A percentile compares a stretch with the other conserved stretches of the same genome.
Conservation (phyloP, 1,140 invertebrate genomes). For the Venustaconcha ellipsiformis region DNA sequence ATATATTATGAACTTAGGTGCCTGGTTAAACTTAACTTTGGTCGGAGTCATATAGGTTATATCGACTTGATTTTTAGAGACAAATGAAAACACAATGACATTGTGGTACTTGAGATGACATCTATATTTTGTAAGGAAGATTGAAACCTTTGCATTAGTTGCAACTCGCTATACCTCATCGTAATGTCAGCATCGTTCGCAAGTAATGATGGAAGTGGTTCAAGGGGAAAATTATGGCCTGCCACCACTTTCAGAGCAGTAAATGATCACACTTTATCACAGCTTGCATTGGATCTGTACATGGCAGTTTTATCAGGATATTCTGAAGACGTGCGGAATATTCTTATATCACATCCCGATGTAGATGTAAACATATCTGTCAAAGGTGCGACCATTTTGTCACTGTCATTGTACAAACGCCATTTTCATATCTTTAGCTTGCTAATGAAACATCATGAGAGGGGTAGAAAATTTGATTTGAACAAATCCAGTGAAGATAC, state of each 20-base stretch:
- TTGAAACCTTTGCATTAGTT: too few species aligned
- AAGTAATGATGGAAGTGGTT: neutral
- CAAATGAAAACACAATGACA: neutral
- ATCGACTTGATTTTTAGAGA: too few species aligned
- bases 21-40: too few species aligned
- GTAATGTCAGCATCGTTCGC: neutral
- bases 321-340: conserved; percentile 47
- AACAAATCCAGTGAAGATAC: conserved; percentile 62
- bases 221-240: conserved; percentile 17
- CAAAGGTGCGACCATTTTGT: conserved; percentile 59
- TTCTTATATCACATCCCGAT: conserved; percentile 58
- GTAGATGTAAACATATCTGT: conserved; percentile 62
- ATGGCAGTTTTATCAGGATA: conserved; percentile 48
- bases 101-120: neutral
- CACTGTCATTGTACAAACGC: conserved; percentile 58
- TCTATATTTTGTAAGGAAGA: neutral
- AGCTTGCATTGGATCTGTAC: conserved; percentile 58
- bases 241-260: conserved; percentile 57
- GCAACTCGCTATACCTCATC: too few species aligned
- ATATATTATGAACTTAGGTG: too few species aligned
- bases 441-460: conserved; percentile 59
- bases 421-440: conserved; percentile 59
- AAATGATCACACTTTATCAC: conserved; percentile 58
- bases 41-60: too few species aligned
- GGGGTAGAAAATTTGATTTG: conserved; percentile 51